Evolutionary conservation across 2,888 invertebrate species (phyloP).

Genomic region (Cheilosia impressa): DNA sequence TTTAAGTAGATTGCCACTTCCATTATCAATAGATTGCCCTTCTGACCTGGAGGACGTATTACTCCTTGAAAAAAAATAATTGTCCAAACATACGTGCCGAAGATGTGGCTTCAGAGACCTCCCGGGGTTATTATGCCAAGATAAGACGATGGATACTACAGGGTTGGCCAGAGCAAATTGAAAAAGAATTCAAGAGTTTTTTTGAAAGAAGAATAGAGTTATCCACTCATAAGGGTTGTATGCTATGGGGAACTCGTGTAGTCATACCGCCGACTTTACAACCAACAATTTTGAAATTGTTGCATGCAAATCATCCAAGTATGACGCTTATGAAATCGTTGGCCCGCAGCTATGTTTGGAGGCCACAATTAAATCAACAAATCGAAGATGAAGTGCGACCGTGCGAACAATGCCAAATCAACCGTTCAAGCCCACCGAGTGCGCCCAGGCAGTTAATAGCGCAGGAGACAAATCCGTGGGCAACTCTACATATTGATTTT

Average conservation of each 20-base stretch:
- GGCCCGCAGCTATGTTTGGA: not conserved
- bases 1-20: slow-evolving; percentile 8
- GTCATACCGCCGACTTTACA: not conserved
- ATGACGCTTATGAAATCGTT: slow-evolving; percentile 11
- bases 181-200: not conserved
- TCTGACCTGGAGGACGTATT: not conserved
- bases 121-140: not conserved
- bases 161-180: not conserved
- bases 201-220: slow-evolving; percentile 9
- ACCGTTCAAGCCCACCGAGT: not conserved
- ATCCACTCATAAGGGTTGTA: slow-evolving; percentile 16
- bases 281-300: not conserved
- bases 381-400: not conserved
- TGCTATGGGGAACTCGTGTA: slow-evolving; percentile 4
- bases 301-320: slow-evolving; percentile 24
- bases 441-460: not conserved
- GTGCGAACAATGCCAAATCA: not conserved
- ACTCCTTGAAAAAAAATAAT: not conserved
- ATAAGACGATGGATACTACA: not conserved
- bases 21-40: not conserved
- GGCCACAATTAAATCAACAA: not conserved
- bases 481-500: slow-evolving; percentile 2
- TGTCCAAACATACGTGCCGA: not conserved
- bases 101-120: not conserved
- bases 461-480: not conserved